phyloP scores from a whole-genome alignment of 2,888 invertebrate species.

The Nomada ferruginata region DNA sequence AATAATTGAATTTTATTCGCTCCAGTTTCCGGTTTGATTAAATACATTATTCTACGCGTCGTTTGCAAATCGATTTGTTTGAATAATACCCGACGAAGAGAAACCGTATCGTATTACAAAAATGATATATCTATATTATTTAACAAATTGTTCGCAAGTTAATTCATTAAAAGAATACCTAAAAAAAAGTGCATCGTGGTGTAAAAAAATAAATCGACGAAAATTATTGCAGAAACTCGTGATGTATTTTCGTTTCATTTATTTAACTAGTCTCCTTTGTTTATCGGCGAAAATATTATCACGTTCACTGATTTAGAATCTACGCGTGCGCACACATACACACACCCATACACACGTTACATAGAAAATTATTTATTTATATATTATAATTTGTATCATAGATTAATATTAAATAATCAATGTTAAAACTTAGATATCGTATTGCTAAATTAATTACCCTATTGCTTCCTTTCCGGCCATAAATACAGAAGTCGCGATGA shows the following conservation, averaged over 20 bases:
- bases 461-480: slow-evolving; percentile 71
- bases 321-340: background rate
- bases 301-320: slow-evolving; percentile 41
- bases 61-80: no score
- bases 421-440: slow-evolving; percentile 28
- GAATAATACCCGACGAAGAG: no score
- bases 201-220: slow-evolving; percentile 35
- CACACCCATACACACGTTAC: slow-evolving; percentile 6
- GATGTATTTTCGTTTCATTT: slow-evolving; percentile 20
- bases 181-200: no score
- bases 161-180: no score
- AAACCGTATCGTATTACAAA: no score
- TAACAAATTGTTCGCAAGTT: no score
- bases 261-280: slow-evolving; percentile 25
- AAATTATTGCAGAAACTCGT: slow-evolving; percentile 33
- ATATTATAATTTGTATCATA: slow-evolving; percentile 63
- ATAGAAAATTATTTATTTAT: slow-evolving; percentile 45
- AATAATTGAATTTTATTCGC: no score
- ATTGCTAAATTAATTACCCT: slow-evolving; percentile 57
- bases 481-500: slow-evolving; percentile 39
- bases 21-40: no score
- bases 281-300: slow-evolving; percentile 35
- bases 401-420: slow-evolving; percentile 46
- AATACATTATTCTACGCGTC: no score
- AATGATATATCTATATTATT: no score